phyloP scores from a whole-genome alignment of 1,140 invertebrate species.

The Acyrthosiphon pisum region DNA sequence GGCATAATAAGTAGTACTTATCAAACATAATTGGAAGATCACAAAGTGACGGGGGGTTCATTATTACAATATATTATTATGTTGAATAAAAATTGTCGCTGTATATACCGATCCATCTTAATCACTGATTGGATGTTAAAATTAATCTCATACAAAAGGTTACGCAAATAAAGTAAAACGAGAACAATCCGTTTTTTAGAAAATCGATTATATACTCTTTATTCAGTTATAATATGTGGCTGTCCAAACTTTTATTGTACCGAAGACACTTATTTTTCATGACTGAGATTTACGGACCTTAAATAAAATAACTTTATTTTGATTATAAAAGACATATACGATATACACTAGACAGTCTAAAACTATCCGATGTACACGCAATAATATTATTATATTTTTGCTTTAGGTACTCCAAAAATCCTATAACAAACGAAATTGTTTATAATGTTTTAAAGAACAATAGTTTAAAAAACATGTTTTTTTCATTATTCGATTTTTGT shows the following conservation, averaged over 20 bases:
- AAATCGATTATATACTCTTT: conserved; percentile 7
- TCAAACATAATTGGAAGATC: background rate
- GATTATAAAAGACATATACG: background rate
- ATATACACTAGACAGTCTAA: background rate
- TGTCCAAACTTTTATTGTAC: conserved; percentile 10
- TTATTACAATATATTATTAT: background rate
- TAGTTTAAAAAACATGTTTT: background rate
- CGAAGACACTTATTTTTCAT: conserved; percentile 1
- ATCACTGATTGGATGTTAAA: background rate
- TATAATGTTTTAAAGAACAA: conserved; percentile 13
- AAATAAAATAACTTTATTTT: conserved; percentile 36
- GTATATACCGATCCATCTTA: background rate
- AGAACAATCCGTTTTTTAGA: background rate
- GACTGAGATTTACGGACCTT: background rate
- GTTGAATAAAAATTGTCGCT: background rate
- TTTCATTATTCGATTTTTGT: background rate
- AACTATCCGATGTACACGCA: background rate
- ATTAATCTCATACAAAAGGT: background rate
- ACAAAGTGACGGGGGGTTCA: background rate
- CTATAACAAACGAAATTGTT: background rate
- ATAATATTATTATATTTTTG: background rate
- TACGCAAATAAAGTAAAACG: background rate
- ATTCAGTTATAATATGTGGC: conserved; percentile 13
- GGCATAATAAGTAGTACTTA: background rate
- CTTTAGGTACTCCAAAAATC: background rate